Evolutionary conservation across 2,113 vertebrate species (phyloP), one percentile per base, ranked within the genome.

Genomic region (Blennius ocellaris): DNA sequence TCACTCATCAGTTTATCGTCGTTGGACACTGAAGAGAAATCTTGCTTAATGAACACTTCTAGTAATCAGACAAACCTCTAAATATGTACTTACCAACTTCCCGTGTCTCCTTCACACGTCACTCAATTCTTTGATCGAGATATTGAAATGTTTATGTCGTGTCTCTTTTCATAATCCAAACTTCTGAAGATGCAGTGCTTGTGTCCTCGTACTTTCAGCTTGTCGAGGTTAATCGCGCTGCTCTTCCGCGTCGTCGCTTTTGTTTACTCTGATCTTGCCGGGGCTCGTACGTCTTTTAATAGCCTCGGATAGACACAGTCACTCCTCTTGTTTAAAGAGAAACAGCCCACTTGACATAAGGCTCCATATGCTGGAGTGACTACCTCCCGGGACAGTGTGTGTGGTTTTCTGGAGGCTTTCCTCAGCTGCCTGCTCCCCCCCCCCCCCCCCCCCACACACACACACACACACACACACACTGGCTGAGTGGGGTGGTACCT

Each of bases 241-340:
- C 70, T 61, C 21, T 70, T 78, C 79, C 52, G 71, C 64, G 5
- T 50, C 11, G 44, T 44, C 21, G 63, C 76, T 82, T 85, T 69
- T 78, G 75, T 78, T 69, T 66, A 66, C 66, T 83, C 59, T 73
- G 76, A 73, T 80, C 79, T 84, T 38, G 70, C 73, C 53, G 5
- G 5, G 15, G 61, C 81, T 82, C 85, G 68, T 84, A 83, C 80
- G 83, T 86, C 75, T 74, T 85, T 85, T 84, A 87, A 85, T 76
- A 76, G 70, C 78, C 17, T 36, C 52, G 0, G 68, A 80, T 57
- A 57, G 72, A 80, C 73, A 51, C 62, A 49, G 51, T 55, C 69
- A 44, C 65, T 44, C 67, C 56, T 52, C 12, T 2, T 39, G 69
- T 70, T 7, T 15, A 30, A 16, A 40, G 43, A 61, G 47, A 30